Evolutionary conservation across 2,113 vertebrate species (phyloP).

Genomic region (Proterorhinus semilunaris): DNA sequence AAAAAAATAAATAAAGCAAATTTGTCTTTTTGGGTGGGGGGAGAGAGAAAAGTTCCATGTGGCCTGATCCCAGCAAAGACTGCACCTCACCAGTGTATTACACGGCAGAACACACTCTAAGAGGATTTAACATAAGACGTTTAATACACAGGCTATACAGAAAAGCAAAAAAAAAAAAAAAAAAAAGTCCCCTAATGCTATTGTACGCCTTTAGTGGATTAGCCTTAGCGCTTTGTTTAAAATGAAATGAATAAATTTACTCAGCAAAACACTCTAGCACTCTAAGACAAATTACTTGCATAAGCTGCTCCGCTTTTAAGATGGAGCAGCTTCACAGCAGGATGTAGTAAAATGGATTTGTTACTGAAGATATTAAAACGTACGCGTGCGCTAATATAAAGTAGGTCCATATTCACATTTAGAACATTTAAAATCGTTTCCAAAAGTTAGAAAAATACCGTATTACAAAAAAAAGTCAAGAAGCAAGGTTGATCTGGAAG

Average conservation of each 20-base stretch:
- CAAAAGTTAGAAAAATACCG: no score
- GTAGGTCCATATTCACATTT: no score
- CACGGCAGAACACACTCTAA: conserved; percentile 62
- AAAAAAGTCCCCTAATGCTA: conserved; percentile 28
- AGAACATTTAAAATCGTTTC: no score
- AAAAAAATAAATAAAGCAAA: not conserved
- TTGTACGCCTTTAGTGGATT: conserved; percentile 8
- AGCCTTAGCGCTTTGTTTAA: conserved; percentile 1
- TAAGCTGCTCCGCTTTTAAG: not conserved
- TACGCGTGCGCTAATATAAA: no score
- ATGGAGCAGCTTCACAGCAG: not conserved
- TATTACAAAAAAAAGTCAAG: no score
- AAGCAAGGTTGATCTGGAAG: no score
- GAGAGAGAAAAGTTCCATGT: conserved; percentile 32
- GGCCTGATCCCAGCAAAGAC: conserved; percentile 70
- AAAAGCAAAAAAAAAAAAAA: conserved; percentile 40
- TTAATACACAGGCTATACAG: conserved; percentile 42
- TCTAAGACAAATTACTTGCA: not conserved
- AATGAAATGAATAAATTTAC: conserved; percentile 8
- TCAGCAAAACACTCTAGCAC: not conserved
- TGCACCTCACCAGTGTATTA: conserved; percentile 52
- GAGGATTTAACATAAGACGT: conserved; percentile 59
- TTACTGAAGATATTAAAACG: no score
- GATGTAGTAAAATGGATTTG: not conserved
- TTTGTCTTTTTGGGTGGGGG: conserved; percentile 9